Conservation (phyloP, 2,113 vertebrate species). For the Madoqua kirkii region DNA sequence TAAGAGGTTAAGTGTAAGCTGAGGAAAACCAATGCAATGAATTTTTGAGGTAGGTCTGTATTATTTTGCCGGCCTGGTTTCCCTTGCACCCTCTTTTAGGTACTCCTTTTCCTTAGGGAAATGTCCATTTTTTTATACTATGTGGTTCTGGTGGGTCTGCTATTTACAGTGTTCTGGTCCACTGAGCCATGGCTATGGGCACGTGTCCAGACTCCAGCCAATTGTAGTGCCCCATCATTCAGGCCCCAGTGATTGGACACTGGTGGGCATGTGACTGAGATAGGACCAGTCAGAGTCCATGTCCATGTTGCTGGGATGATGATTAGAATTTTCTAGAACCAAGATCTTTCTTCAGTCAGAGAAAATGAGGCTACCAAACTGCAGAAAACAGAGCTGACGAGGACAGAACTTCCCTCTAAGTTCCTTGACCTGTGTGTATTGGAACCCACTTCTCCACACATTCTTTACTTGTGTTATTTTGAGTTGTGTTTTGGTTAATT, state of each 20-base stretch:
- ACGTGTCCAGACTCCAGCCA: not conserved
- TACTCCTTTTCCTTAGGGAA: not conserved
- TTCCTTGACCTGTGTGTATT: not conserved
- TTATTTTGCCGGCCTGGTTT: not conserved
- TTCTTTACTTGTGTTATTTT: not conserved
- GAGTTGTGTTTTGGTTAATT: not conserved
- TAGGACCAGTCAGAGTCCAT: not conserved
- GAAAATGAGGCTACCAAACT: not conserved
- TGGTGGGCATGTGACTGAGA: not conserved
- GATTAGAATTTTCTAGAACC: not conserved
- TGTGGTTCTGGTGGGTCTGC: not conserved
- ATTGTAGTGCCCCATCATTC: not conserved
- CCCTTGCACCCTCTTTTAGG: not conserved
- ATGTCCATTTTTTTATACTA: not conserved
- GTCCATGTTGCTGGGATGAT: not conserved
- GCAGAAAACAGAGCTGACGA: not conserved
- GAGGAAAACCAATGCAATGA: not conserved
- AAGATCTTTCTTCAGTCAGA: not conserved
- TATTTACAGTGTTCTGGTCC: not conserved
- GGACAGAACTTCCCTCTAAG: not conserved
- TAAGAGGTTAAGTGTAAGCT: not conserved
- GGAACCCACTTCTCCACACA: not conserved
- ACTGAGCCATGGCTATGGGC: not conserved
- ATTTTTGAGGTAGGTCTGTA: not conserved
- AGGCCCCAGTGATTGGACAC: not conserved